Evolutionary conservation across 1,140 invertebrate species (phyloP).

Genomic region (Thaumatotibia leucotreta): DNA sequence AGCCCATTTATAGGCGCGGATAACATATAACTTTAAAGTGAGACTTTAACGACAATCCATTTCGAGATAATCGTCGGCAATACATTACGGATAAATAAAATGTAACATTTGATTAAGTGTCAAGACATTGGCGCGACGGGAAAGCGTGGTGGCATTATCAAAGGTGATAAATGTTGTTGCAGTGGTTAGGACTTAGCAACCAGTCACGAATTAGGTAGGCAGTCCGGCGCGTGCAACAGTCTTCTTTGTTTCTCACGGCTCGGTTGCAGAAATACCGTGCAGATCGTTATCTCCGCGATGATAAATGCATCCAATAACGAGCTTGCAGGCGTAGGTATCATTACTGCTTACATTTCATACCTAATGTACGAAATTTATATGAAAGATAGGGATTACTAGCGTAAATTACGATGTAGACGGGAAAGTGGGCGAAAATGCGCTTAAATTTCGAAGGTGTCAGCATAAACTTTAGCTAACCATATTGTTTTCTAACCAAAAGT

Average conservation of each 20-base stretch:
- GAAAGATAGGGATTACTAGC: not conserved
- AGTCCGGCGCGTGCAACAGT: conserved; percentile 13
- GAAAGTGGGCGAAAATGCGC: conserved; percentile 4
- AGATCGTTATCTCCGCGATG: conserved; percentile 46
- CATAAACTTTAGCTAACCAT: not conserved
- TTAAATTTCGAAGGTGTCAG: conserved; percentile 20
- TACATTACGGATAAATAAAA: conserved; percentile 1
- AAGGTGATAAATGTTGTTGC: conserved; percentile 8
- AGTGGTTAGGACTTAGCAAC: conserved; percentile 24
- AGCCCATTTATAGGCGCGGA: not conserved
- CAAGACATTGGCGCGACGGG: not conserved
- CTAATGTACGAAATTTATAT: conserved; percentile 11
- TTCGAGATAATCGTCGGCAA: not conserved
- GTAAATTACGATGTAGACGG: not conserved
- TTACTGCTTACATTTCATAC: conserved; percentile 12
- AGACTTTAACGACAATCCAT: conserved; percentile 3
- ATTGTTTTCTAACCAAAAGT: not conserved
- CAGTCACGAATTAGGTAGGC: conserved; percentile 31
- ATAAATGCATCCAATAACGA: conserved; percentile 51
- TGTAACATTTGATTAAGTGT: not conserved
- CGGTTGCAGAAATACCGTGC: conserved; percentile 41
- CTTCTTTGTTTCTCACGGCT: conserved; percentile 55
- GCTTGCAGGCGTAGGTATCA: conserved; percentile 12
- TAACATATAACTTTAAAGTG: conserved; percentile 4
- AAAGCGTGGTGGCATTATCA: conserved; percentile 20